phyloP scores from a whole-genome alignment of 2,113 vertebrate species.

The Nansenia antarctica region DNA sequence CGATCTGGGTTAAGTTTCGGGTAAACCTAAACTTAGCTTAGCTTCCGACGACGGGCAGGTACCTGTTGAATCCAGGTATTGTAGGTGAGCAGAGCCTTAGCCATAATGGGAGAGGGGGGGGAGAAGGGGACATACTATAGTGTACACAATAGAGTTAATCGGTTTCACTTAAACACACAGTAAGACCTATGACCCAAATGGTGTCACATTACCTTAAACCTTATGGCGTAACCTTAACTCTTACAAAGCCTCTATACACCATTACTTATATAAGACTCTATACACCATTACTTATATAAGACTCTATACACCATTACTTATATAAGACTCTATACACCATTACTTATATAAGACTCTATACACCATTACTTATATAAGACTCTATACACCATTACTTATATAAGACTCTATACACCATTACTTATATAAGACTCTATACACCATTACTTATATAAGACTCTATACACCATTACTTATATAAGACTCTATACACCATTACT shows the following conservation, averaged over 20 bases:
- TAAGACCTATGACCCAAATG: constrained; percentile 37
- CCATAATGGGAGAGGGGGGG: not conserved
- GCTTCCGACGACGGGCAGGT: not conserved
- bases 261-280: not conserved
- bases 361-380: no score
- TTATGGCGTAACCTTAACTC: not conserved
- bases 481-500: no score
- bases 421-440: no score
- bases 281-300: not conserved
- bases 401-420: no score
- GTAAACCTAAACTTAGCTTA: constrained; percentile 24
- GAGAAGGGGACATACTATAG: no score
- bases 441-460: no score
- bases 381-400: no score
- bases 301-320: no score
- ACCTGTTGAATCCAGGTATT: constrained; percentile 47
- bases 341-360: no score
- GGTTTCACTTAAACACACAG: constrained; percentile 14
- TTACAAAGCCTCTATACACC: no score
- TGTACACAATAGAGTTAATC: constrained; percentile 34
- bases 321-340: no score
- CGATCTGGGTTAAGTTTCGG: constrained; percentile 42
- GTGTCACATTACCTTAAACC: constrained; percentile 59
- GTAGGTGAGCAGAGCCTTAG: constrained; percentile 13
- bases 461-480: no score